phyloP scores from a whole-genome alignment of 2,888 invertebrate genomes.

The Rhingia rostrata region DNA sequence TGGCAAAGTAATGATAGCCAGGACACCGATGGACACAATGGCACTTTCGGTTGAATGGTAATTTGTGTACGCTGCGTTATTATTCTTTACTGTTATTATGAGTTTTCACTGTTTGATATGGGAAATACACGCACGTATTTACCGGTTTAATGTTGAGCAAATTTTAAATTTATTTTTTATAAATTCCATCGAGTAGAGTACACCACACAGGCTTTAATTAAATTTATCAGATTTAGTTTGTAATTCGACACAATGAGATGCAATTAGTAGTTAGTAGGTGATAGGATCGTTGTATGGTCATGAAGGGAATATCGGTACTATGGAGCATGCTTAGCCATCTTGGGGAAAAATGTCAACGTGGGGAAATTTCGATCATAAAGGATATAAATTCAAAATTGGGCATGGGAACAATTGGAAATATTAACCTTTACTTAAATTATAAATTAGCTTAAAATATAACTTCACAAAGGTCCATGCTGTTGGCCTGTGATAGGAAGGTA shows the following conservation, averaged over 20 bases:
- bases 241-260: no score
- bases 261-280: no score
- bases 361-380: no score
- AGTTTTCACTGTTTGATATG: slow-evolving; percentile 21
- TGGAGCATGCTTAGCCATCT: neutral
- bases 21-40: slow-evolving; percentile 63
- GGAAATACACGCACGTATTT: slow-evolving; percentile 27
- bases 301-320: neutral
- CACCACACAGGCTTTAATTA: slow-evolving; percentile 51
- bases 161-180: slow-evolving; percentile 48
- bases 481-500: no score
- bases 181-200: neutral
- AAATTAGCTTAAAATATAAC: no score
- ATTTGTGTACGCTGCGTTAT: slow-evolving; percentile 63
- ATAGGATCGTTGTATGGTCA: no score
- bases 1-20: slow-evolving; percentile 39
- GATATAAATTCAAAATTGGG: no score
- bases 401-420: no score
- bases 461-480: no score
- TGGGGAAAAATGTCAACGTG: no score
- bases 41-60: slow-evolving; percentile 72
- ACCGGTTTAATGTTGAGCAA: slow-evolving; percentile 35
- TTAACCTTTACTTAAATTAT: no score
- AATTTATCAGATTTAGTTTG: slow-evolving; percentile 52
- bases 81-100: slow-evolving; percentile 67